Evolutionary conservation across 2,888 invertebrate genomes (phyloP).

Genomic region (Physocephala rufipes): DNA sequence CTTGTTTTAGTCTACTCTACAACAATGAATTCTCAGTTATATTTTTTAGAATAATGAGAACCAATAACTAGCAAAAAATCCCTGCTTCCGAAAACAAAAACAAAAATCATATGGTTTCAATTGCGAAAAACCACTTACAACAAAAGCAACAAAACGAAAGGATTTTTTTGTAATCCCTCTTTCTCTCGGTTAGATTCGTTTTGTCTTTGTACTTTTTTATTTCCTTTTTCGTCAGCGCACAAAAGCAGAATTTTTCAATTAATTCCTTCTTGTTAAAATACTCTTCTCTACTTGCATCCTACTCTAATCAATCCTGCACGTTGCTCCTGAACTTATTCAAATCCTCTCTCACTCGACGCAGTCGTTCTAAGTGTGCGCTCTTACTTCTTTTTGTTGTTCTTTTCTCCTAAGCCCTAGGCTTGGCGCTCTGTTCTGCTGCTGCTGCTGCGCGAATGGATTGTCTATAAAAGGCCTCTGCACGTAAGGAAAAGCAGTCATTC

Average conservation of each 20-base stretch:
- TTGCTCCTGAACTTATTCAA: no score
- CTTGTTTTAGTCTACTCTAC: no score
- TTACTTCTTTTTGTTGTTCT: conserved; percentile 18
- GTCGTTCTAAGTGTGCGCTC: conserved; percentile 6
- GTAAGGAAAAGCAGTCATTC: conserved; percentile 44
- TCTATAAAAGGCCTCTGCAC: conserved; percentile 36
- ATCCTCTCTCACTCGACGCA: not conserved
- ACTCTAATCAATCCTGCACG: not conserved
- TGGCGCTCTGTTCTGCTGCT: not conserved
- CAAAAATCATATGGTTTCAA: conserved; percentile 46
- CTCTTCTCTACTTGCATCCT: not conserved
- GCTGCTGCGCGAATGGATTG: conserved; percentile 5
- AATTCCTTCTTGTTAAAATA: no score
- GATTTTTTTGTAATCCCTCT: not conserved
- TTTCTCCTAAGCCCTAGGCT: not conserved
- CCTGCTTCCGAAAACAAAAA: conserved; percentile 39
- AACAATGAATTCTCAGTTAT: no score
- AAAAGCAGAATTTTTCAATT: no score
- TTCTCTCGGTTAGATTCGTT: conserved; percentile 8
- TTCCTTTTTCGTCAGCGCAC: not conserved
- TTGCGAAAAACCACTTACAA: conserved; percentile 11
- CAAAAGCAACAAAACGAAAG: not conserved
- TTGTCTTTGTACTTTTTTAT: not conserved
- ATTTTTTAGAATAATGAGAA: not conserved
- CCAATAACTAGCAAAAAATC: conserved; percentile 7